phyloP scores from a whole-genome alignment of 2,113 vertebrate species.

The Lophochroa leadbeateri region DNA sequence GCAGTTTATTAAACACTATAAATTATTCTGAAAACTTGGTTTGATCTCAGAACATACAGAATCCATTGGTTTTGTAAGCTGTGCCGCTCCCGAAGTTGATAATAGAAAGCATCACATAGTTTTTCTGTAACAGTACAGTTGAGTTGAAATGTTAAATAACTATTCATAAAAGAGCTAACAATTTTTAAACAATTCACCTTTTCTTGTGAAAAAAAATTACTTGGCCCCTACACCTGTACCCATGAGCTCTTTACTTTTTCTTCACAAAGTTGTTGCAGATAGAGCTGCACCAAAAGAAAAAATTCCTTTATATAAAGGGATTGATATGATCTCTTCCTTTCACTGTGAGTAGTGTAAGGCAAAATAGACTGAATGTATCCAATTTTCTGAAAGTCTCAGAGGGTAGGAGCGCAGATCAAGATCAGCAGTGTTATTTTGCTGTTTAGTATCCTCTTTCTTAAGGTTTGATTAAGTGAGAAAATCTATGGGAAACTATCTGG shows the following conservation, averaged over 20 bases:
- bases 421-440: neutral
- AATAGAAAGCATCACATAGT: neutral
- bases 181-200: neutral
- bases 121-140: conserved; percentile 11
- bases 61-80: neutral
- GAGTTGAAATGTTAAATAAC: conserved; percentile 35
- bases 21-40: conserved; percentile 44
- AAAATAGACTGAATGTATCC: neutral
- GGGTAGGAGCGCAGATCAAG: neutral
- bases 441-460: neutral
- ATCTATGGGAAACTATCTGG: neutral
- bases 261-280: neutral
- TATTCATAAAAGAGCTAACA: conserved; percentile 7
- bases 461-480: neutral
- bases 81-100: conserved; percentile 8
- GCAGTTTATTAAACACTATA: conserved; percentile 5
- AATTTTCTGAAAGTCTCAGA: neutral
- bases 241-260: neutral
- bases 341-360: neutral
- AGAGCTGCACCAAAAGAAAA: neutral
- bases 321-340: neutral
- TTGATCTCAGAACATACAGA: conserved; percentile 38
- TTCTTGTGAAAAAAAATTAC: neutral
- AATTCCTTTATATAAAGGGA: neutral
- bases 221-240: neutral